Evolutionary conservation across 2,113 vertebrate genomes (phyloP).

Genomic region (Sylvilagus bachmani): DNA sequence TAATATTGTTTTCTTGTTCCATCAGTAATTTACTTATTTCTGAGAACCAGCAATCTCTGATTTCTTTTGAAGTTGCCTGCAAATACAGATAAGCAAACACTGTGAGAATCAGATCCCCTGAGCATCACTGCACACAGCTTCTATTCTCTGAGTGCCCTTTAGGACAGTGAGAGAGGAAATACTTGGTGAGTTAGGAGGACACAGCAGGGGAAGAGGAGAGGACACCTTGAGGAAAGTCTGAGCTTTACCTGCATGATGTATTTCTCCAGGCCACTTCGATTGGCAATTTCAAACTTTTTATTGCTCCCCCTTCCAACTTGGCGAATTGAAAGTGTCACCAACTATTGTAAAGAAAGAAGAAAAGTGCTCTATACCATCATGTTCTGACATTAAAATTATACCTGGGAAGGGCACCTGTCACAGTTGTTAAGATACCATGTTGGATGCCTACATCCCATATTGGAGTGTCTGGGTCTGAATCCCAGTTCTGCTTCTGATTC

Average conservation of each 20-base stretch:
- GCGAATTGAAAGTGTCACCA: slow-evolving; percentile 87
- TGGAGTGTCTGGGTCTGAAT: too few relatives aligned
- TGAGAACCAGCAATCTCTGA: slow-evolving; percentile 97
- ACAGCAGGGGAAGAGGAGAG: not conserved
- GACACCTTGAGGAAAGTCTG: accelerated
- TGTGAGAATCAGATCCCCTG: slow-evolving; percentile 25
- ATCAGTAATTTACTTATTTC: slow-evolving; percentile 97
- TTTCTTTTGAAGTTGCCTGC: slow-evolving; percentile 95
- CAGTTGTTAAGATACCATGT: too few relatives aligned
- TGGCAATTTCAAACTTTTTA: slow-evolving; percentile 98
- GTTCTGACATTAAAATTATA: slow-evolving; percentile 42
- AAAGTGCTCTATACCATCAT: not conserved
- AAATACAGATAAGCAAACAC: slow-evolving; percentile 73
- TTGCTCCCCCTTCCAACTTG: slow-evolving; percentile 94
- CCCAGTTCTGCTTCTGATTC: too few relatives aligned
- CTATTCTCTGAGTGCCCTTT: not conserved
- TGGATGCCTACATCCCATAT: too few relatives aligned
- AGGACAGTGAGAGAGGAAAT: not conserved
- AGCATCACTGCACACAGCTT: not conserved
- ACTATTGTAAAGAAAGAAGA: slow-evolving; percentile 88
- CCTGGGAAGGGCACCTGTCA: too few relatives aligned
- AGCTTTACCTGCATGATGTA: slow-evolving; percentile 96
- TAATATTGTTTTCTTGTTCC: slow-evolving; percentile 93
- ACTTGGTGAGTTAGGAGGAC: not conserved
- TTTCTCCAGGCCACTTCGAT: slow-evolving; percentile 95